Evolutionary conservation across 2,888 invertebrate species (phyloP).

Genomic region (Epiblema foenella): DNA sequence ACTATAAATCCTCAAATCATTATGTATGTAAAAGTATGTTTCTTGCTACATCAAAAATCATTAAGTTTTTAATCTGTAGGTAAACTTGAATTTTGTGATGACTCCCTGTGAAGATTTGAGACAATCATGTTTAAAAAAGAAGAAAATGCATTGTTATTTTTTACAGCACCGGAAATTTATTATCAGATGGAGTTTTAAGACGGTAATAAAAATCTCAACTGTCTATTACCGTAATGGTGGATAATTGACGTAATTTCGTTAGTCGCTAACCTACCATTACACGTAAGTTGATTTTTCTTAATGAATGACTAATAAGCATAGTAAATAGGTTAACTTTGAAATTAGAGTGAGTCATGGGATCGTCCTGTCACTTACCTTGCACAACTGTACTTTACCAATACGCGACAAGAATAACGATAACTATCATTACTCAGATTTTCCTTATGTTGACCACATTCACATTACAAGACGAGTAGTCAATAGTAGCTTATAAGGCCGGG

Average conservation of each 20-base stretch:
- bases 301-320: slow-evolving; percentile 20
- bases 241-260: slow-evolving; percentile 23
- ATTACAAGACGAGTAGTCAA: not conserved
- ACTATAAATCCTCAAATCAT: too few relatives aligned
- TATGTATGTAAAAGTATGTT: too few relatives aligned
- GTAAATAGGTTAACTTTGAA: slow-evolving; percentile 3
- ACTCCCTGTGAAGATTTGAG: not conserved
- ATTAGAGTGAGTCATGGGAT: slow-evolving; percentile 26
- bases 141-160: not conserved
- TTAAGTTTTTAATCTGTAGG: not conserved
- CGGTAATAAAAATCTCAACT: slow-evolving; percentile 2
- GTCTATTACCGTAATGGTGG: slow-evolving; percentile 17
- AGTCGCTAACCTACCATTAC: not conserved
- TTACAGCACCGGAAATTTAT: slow-evolving; percentile 3
- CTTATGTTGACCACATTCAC: not conserved
- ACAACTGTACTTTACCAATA: slow-evolving; percentile 1
- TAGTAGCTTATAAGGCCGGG: not conserved
- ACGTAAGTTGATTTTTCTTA: slow-evolving; percentile 1
- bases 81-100: not conserved
- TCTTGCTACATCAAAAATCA: not conserved
- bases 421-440: slow-evolving; percentile 1
- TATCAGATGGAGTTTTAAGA: not conserved
- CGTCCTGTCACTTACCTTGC: slow-evolving; percentile 13
- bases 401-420: slow-evolving; percentile 4
- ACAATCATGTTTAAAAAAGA: not conserved